Evolutionary conservation across 2,113 vertebrate genomes (phyloP), one percentile per base, ranked within the genome.

Genomic region (Diadophis punctatus): DNA sequence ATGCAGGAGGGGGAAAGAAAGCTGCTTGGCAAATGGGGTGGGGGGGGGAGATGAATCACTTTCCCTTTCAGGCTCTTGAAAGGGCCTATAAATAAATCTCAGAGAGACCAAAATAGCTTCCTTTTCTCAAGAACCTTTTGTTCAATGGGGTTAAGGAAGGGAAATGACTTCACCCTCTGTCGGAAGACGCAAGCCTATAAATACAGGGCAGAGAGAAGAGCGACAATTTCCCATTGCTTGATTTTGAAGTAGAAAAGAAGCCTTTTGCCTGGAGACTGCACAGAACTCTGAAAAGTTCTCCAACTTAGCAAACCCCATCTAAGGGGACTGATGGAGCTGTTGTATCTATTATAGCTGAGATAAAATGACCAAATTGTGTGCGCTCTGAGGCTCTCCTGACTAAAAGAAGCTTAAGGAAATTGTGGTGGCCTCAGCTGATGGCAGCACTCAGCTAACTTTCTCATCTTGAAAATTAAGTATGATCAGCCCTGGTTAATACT

Each of bases 41-140:
- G 48, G 86, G 18, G 49, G 34, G 90, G 63, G 91, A 46, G 27
- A 92, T 92, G 92, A 92, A 92, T 92, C 92, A 92, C 88, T 92
- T 92, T 92, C 92, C 88, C 91, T 89, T 92, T 89, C 87, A 92
- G 53, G 87, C 87, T 25, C 12, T 58, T 92, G 92, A 90, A 90
- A 92, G 88, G 92, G 39, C 87, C 92, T 92, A 92, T 92, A 92
- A 92, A 92, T 92, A 92, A 92, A 92, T 55, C 92, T 90, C 88
- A 39, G 53, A 48, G 88, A 90, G 92, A 85, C 92, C 92, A 86
- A 90, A 92, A 92, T 92, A 92, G 92, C 53, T 90, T 92, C 92
- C 92, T 92, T 90, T 92, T 18, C 88, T 90, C 92, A 92, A 92
- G 74, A 92, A 90, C 53, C 88, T 92, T 92, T 92, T 92, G 92